These are phyloP conservation scores for Lophius piscatorius DNA, from an alignment of 2,113 vertebrate genomes.

Conservation along the genomic window DNA sequence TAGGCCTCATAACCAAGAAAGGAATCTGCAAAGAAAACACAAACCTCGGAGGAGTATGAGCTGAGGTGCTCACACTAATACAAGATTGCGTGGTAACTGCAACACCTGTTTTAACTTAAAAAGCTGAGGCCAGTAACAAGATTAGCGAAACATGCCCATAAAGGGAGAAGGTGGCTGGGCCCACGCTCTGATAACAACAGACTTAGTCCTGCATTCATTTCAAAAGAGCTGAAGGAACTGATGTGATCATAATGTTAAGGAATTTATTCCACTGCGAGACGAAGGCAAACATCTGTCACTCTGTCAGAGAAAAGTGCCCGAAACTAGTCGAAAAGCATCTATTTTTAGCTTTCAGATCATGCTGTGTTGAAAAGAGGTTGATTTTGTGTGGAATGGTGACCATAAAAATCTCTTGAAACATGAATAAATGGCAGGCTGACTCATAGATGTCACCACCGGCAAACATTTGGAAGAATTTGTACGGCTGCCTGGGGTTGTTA, in stretches of 20 bases:
- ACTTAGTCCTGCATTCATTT: conserved; percentile 51
- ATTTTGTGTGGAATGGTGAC: conserved; percentile 18
- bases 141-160: conserved; percentile 82
- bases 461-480: conserved; percentile 22
- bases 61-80: conserved; percentile 58
- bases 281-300: conserved; percentile 37
- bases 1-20: conserved; percentile 45
- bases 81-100: conserved; percentile 58
- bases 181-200: conserved; percentile 72
- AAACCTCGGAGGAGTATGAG: conserved; percentile 41
- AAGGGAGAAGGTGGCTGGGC: conserved; percentile 75
- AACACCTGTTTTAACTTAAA: conserved; percentile 81
- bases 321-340: conserved; percentile 32
- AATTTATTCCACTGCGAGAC: conserved; percentile 63
- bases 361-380: conserved; percentile 27
- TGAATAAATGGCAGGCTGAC: conserved; percentile 32
- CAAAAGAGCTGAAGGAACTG: conserved; percentile 67
- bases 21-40: conserved; percentile 76
- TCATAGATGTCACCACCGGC: conserved; percentile 33
- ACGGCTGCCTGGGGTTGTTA: conserved; percentile 15
- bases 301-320: conserved; percentile 53
- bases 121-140: conserved; percentile 74
- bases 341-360: conserved; percentile 59
- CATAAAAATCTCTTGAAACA: conserved; percentile 22
- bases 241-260: conserved; percentile 68